Percentiles rank a stretch among this genome's conserved stretches.
Evolutionary conservation across 2,888 invertebrate species (phyloP).

Genomic region (Siphlonurus alternatus): DNA sequence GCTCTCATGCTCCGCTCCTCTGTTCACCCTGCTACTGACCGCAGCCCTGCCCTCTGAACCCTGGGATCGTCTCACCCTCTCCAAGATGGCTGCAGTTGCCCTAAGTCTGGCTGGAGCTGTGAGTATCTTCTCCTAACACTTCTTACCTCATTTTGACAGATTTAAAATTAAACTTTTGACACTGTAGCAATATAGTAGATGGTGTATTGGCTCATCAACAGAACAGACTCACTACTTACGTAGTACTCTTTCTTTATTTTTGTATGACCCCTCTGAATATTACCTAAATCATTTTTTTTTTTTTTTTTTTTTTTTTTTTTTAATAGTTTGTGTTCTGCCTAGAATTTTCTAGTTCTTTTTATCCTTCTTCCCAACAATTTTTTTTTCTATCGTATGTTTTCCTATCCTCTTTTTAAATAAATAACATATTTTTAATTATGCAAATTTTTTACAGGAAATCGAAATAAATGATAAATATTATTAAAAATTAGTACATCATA

Average conservation of each 20-base stretch:
- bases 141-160: too few species aligned
- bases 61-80: conserved; percentile 68
- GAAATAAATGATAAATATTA: too few species aligned
- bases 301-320: too few species aligned
- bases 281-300: too few species aligned
- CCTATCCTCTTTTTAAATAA: too few species aligned
- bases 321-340: too few species aligned
- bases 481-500: too few species aligned
- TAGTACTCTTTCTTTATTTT: too few species aligned
- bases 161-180: background rate
- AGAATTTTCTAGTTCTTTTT: too few species aligned
- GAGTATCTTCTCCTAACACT: conserved; percentile 27
- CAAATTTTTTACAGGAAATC: too few species aligned
- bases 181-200: background rate
- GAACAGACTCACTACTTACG: background rate
- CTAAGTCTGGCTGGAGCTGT: conserved; percentile 65
- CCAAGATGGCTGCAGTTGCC: conserved; percentile 65
- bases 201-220: background rate
- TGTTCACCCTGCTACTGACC: conserved; percentile 76
- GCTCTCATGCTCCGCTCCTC: conserved; percentile 72
- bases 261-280: too few species aligned
- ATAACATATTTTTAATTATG: too few species aligned
- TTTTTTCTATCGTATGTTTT: background rate
- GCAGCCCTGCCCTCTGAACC: conserved; percentile 69
- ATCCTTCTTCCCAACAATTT: background rate